phyloP scores from a whole-genome alignment of 2,888 invertebrate genomes.

The Phyllotreta striolata region DNA sequence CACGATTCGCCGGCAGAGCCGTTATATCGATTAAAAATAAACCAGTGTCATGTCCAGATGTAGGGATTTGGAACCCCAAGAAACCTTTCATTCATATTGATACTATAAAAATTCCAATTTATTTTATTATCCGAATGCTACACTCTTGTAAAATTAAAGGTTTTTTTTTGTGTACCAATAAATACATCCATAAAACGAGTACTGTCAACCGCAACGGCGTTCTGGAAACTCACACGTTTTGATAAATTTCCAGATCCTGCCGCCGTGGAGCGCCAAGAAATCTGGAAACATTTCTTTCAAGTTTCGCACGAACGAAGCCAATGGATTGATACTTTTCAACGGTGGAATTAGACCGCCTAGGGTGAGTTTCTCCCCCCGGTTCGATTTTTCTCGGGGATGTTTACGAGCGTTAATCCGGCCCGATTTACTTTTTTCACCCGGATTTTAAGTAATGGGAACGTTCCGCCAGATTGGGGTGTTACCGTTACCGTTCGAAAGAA shows the following conservation, averaged over 20 bases:
- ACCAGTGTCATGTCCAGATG: constrained; percentile 15
- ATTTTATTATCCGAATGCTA: too few relatives aligned
- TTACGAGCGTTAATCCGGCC: too few relatives aligned
- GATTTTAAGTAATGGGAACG: too few relatives aligned
- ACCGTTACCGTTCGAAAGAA: too few relatives aligned
- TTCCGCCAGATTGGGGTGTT: too few relatives aligned
- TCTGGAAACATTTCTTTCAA: constrained; percentile 92
- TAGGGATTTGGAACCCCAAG: too few relatives aligned
- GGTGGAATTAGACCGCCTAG: constrained; percentile 80
- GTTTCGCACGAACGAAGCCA: constrained; percentile 94
- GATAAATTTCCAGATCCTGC: constrained; percentile 72
- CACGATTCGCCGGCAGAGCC: constrained; percentile 12
- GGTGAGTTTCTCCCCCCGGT: constrained; percentile 66
- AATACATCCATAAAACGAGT: background rate
- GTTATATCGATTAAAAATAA: constrained; percentile 21
- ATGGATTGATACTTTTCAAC: constrained; percentile 93
- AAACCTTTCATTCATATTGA: background rate
- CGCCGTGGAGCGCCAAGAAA: constrained; percentile 91
- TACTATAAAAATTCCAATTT: too few relatives aligned
- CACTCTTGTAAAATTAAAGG: too few relatives aligned
- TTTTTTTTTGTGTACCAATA: constrained; percentile 17
- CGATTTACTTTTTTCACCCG: too few relatives aligned
- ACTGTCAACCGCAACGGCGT: background rate
- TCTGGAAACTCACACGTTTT: constrained; percentile 19
- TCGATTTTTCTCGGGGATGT: constrained; percentile 4